Evolutionary conservation across 2,113 vertebrate species (phyloP).

Genomic region (Hyperoodon ampullatus): DNA sequence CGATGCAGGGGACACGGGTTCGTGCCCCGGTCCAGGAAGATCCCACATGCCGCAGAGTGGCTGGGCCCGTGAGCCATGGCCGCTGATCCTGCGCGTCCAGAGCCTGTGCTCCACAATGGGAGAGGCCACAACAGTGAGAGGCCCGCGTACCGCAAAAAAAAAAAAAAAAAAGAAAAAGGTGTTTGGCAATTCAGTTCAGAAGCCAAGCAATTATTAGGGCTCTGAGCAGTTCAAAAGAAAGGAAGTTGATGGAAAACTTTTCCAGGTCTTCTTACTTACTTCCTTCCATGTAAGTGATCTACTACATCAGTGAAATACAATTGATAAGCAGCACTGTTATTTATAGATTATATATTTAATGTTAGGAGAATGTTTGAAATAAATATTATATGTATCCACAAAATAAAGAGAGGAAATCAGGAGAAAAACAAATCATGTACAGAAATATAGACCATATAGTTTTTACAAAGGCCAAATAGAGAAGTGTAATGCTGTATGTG

Average conservation of each 20-base stretch:
- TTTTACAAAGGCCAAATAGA: neutral
- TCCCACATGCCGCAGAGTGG: no score
- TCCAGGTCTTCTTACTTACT: neutral
- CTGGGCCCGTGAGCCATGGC: no score
- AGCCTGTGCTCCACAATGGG: no score
- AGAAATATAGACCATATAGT: neutral
- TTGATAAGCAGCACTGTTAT: neutral
- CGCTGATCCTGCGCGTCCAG: no score
- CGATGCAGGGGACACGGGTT: no score
- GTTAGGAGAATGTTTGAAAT: constrained; percentile 31
- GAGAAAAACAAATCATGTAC: neutral
- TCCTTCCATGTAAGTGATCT: neutral
- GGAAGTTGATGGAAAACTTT: neutral
- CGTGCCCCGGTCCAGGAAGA: no score
- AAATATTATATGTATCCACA: neutral
- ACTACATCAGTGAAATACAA: neutral
- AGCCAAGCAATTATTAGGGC: neutral
- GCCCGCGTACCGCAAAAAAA: no score
- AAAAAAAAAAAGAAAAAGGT: neutral
- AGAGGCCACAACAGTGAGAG: no score
- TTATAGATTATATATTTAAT: neutral
- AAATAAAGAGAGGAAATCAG: neutral
- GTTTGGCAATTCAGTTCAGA: neutral
- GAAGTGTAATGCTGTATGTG: neutral
- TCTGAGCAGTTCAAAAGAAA: constrained; percentile 26